Evolutionary conservation across 1,140 invertebrate genomes (phyloP), one percentile per base, ranked within the genome.

Genomic region (Brachionus sp.): DNA sequence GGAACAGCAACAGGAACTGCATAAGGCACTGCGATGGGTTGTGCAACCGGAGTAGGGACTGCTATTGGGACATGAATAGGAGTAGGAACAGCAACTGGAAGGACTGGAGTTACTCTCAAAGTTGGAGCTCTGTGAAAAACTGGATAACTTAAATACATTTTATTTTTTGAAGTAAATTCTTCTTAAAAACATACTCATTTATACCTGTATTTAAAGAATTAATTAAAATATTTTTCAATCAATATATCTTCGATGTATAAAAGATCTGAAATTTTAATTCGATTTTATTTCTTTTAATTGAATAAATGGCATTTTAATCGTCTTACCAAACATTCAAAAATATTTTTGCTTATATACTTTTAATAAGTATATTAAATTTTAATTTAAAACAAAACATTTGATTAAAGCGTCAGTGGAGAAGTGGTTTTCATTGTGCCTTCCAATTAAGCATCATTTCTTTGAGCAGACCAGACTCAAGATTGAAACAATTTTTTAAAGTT

Each of bases 391-490:
- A 29, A 2, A 3, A 2, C 3, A 29, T 29, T 29, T 29, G 0
- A 91, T 91, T 23, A 19, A 2, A 23, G 50, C 50, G 92, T 92
- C 91, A 90, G 91, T 93, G 92, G 93, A 94, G 93, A 93, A 94
- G 93, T 92, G 93, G 93, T 94, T 90, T 94, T 93, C 92, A 93
- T 93, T 92, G 93, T 93, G 93, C 93, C 93, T 94, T 94, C 93
- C 93, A n/a, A n/a, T n/a, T n/a, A 94, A 94, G 93, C 93, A 94
- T 92, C 93, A 94, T 93, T 94, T 93, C 93, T n/a, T n/a, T n/a
- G n/a, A n/a, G n/a, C 93, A 93, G 92, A 93, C 95, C 95, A 93
- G 93, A 95, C 93, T 95, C 93, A 92, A 93, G 64, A 23, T 23
- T 39, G 50, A 53, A 13, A 16, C 50, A 53, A 53, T 53, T 53